Percentiles rank a stretch among this genome's conserved stretches.
Evolutionary conservation across 1,140 invertebrate genomes (phyloP).

Genomic region (Drosophila kanapiae): DNA sequence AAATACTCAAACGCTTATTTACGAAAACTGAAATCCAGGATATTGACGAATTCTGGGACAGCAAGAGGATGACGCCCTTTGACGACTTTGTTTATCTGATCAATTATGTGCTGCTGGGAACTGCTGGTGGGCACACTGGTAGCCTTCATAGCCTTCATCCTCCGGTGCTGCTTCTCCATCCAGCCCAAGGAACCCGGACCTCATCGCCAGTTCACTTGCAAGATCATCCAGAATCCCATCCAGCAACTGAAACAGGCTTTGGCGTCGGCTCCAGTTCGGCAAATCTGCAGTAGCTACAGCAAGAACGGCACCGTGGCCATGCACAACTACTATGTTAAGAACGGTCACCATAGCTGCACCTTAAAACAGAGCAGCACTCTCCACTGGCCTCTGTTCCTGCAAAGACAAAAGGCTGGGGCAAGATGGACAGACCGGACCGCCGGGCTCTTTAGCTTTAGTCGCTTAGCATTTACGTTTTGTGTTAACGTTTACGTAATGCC

Average conservation of each 20-base stretch:
- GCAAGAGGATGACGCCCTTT: slow-evolving; percentile 86
- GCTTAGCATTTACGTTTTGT: slow-evolving; percentile 6
- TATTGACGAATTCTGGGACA: slow-evolving; percentile 14
- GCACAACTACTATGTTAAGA: slow-evolving; percentile 78
- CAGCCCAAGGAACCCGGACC: slow-evolving; percentile 86
- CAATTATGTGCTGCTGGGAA: slow-evolving; percentile 87
- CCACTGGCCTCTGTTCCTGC: neutral
- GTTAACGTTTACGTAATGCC: slow-evolving; percentile 11
- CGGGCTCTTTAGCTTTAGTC: slow-evolving; percentile 9
- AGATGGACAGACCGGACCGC: neutral
- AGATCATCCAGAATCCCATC: slow-evolving; percentile 66
- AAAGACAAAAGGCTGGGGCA: slow-evolving; percentile 1
- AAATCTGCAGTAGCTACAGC: slow-evolving; percentile 61
- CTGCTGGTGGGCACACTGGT: slow-evolving; percentile 88
- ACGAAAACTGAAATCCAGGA: slow-evolving; percentile 30
- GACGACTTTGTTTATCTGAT: slow-evolving; percentile 88
- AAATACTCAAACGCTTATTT: too few relatives aligned
- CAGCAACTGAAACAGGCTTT: neutral
- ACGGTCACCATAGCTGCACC: slow-evolving; percentile 75
- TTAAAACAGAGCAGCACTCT: slow-evolving; percentile 22
- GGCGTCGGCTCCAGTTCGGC: slow-evolving; percentile 6
- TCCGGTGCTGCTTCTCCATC: slow-evolving; percentile 89
- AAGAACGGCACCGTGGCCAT: slow-evolving; percentile 71
- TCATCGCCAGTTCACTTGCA: slow-evolving; percentile 77
- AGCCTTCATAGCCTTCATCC: slow-evolving; percentile 88